Conservation (phyloP, 2,888 invertebrate species). For the Chorisops tibialis region DNA sequence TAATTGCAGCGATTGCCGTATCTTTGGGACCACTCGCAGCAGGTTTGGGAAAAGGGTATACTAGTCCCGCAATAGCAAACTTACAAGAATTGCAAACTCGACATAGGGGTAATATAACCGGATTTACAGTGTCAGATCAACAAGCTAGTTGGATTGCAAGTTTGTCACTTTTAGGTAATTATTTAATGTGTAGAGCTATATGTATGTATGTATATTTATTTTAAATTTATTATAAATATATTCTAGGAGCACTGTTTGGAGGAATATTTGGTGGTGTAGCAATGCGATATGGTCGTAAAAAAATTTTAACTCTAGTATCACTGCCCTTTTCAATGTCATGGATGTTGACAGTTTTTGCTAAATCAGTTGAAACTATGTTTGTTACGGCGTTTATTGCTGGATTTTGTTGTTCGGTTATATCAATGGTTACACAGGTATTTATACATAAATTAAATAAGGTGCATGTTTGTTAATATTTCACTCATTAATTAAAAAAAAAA, state of each 20-base stretch:
- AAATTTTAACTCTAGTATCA: conserved; percentile 67
- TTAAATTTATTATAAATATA: conserved; percentile 29
- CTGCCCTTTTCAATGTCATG: conserved; percentile 76
- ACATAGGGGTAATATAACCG: conserved; percentile 51
- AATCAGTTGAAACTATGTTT: conserved; percentile 75
- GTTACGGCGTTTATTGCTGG: conserved; percentile 82
- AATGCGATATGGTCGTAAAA: conserved; percentile 67
- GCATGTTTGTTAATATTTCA: too few species aligned
- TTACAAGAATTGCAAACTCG: conserved; percentile 57
- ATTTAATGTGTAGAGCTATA: not conserved
- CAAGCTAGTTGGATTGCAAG: conserved; percentile 74
- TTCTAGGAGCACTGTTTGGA: conserved; percentile 68
- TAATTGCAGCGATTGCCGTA: conserved; percentile 67
- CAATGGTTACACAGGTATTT: conserved; percentile 69
- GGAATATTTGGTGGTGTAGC: conserved; percentile 71
- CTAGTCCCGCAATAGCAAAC: conserved; percentile 70
- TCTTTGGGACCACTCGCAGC: conserved; percentile 71
- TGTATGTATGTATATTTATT: not conserved
- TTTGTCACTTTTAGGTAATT: conserved; percentile 62
- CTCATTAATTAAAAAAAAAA: too few species aligned
- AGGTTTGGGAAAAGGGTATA: conserved; percentile 71
- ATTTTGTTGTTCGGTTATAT: conserved; percentile 73
- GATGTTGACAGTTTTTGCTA: conserved; percentile 75
- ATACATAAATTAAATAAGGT: too few species aligned
- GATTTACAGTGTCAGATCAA: conserved; percentile 63